phyloP scores from a whole-genome alignment of 1,140 invertebrate genomes.

The Diabrotica virgifera region DNA sequence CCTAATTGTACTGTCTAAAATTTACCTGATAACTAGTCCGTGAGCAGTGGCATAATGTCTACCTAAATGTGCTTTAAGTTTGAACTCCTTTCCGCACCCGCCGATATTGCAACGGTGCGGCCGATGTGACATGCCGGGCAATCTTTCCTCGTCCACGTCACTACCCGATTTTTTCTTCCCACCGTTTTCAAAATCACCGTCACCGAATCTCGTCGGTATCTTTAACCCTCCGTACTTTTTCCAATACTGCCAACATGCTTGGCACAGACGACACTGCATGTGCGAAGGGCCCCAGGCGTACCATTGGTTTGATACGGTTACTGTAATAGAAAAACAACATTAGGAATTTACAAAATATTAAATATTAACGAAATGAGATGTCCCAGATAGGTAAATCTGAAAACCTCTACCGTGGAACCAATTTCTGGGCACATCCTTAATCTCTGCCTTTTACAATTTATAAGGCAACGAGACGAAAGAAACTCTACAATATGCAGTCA shows the following conservation, averaged over 20 bases:
- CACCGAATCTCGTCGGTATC: constrained; percentile 58
- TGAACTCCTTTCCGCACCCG: constrained; percentile 74
- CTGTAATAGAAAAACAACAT: constrained; percentile 49
- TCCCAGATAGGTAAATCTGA: too few species aligned
- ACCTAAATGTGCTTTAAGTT: constrained; percentile 53
- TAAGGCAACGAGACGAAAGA: too few species aligned
- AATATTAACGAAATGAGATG: too few species aligned
- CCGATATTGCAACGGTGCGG: constrained; percentile 85
- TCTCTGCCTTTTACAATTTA: too few species aligned
- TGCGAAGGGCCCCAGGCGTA: constrained; percentile 92
- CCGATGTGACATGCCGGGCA: constrained; percentile 62
- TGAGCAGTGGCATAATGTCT: constrained; percentile 91
- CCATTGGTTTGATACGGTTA: constrained; percentile 83
- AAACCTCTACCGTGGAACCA: too few species aligned
- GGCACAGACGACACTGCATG: constrained; percentile 87
- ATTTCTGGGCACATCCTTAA: too few species aligned
- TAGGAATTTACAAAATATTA: too few species aligned
- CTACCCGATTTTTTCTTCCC: constrained; percentile 57
- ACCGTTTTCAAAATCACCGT: constrained; percentile 55
- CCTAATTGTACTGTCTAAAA: too few species aligned
- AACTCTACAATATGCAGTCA: too few species aligned
- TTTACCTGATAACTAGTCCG: constrained; percentile 59
- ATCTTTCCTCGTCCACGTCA: constrained; percentile 52
- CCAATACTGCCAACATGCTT: constrained; percentile 95
- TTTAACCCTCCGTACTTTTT: constrained; percentile 98